phyloP scores from a whole-genome alignment of 2,797 vertebrate species.

The Anolis apletophallus region DNA sequence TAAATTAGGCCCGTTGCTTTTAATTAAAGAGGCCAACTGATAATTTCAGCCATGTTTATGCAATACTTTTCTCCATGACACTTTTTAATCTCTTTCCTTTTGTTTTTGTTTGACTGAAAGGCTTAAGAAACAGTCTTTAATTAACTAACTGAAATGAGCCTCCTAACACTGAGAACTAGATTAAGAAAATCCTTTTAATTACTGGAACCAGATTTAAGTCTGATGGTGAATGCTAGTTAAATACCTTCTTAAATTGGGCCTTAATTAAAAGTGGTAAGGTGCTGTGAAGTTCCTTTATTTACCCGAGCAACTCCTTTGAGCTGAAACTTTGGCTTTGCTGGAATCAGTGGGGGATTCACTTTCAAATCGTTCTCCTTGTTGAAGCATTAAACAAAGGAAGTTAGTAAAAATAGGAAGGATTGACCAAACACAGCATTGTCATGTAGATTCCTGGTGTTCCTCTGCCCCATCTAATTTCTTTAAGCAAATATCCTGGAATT shows the following conservation, averaged over 20 bases:
- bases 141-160: constrained; percentile 70
- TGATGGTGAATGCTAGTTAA: constrained; percentile 73
- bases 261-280: constrained; percentile 64
- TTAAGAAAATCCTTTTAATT: constrained; percentile 79
- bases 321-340: constrained; percentile 42
- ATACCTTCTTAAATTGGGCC: constrained; percentile 58
- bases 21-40: constrained; percentile 48
- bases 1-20: constrained; percentile 57
- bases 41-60: constrained; percentile 56
- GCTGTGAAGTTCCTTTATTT: constrained; percentile 67
- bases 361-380: constrained; percentile 54
- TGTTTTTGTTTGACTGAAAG: constrained; percentile 65
- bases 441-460: background rate
- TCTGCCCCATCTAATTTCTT: constrained; percentile 51
- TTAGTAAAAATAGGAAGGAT: constrained; percentile 61
- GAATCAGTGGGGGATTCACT: constrained; percentile 48
- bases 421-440: constrained; percentile 25
- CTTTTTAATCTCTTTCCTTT: constrained; percentile 61
- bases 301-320: constrained; percentile 46
- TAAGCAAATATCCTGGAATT: constrained; percentile 42
- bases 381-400: constrained; percentile 59
- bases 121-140: constrained; percentile 73
- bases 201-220: constrained; percentile 72
- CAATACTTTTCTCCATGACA: constrained; percentile 33
- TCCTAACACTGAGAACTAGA: constrained; percentile 69